Percentiles rank a stretch among this genome's conserved stretches.
Evolutionary conservation across 2,113 vertebrate genomes (phyloP).

Genomic region (Gambusia holbrooki): DNA sequence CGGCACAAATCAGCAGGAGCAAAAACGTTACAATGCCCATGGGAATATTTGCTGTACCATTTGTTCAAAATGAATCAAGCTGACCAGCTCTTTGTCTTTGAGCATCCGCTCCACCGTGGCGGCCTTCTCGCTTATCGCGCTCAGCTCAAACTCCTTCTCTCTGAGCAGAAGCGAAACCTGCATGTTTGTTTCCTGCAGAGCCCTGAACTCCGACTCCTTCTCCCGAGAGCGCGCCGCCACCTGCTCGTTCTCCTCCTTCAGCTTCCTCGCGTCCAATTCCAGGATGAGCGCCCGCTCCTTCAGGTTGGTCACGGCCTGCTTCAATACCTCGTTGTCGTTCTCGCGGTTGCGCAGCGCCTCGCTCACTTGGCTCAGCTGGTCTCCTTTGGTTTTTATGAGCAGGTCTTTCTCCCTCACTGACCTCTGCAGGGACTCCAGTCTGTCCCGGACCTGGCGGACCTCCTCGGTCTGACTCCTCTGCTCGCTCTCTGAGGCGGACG

Average conservation of each 20-base stretch:
- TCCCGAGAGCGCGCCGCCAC: slow-evolving; percentile 81
- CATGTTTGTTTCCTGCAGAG: slow-evolving; percentile 96
- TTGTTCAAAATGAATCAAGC: neutral
- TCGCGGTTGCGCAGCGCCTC: slow-evolving; percentile 90
- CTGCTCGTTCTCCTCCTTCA: slow-evolving; percentile 94
- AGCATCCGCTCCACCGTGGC: slow-evolving; percentile 91
- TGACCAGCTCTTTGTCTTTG: slow-evolving; percentile 93
- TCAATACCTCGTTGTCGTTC: slow-evolving; percentile 93
- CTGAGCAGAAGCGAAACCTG: slow-evolving; percentile 94
- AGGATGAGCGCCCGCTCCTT: slow-evolving; percentile 92
- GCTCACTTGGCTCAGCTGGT: slow-evolving; percentile 86
- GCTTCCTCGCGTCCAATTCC: slow-evolving; percentile 88
- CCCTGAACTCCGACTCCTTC: slow-evolving; percentile 93
- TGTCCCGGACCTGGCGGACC: slow-evolving; percentile 82
- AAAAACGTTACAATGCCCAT: neutral
- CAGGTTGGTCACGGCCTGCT: slow-evolving; percentile 95
- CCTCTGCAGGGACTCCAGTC: slow-evolving; percentile 87
- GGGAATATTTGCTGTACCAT: neutral
- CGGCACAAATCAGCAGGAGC: slow-evolving; percentile 30
- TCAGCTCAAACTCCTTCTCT: slow-evolving; percentile 93
- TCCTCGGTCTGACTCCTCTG: slow-evolving; percentile 84
- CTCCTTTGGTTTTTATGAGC: slow-evolving; percentile 94
- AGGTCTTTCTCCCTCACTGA: slow-evolving; percentile 93
- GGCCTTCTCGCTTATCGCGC: slow-evolving; percentile 89
- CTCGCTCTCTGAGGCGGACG: slow-evolving; percentile 82